These are phyloP conservation scores for Bombus waltoni DNA, from an alignment of 1,140 invertebrate species.

Conservation along the genomic window DNA sequence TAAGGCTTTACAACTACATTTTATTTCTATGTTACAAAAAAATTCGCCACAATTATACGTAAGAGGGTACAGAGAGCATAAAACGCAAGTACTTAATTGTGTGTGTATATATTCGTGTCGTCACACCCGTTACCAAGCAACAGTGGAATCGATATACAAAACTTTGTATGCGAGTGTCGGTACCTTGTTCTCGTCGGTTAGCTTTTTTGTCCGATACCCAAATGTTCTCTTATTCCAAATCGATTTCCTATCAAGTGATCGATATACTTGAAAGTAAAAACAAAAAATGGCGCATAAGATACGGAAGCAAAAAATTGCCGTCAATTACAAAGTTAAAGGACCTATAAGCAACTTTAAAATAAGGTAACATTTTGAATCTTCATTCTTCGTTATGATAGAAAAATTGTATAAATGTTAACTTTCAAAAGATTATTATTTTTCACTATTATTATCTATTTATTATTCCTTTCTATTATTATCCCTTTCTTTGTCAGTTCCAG, in stretches of 20 bases:
- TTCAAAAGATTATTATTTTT: neutral
- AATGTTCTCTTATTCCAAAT: neutral
- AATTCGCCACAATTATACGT: neutral
- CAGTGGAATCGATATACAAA: constrained; percentile 54
- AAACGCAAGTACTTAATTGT: neutral
- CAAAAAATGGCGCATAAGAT: constrained; percentile 25
- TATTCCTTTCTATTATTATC: neutral
- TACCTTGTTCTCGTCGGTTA: neutral
- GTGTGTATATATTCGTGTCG: too few relatives aligned
- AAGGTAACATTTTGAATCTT: constrained; percentile 68
- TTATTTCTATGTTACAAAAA: constrained; percentile 15
- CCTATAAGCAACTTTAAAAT: constrained; percentile 82
- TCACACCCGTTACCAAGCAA: constrained; percentile 41
- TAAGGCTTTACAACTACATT: neutral
- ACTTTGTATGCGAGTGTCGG: neutral
- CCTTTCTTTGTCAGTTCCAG: too few relatives aligned
- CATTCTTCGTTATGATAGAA: neutral
- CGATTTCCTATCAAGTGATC: neutral
- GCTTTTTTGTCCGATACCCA: too few relatives aligned
- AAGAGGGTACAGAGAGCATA: neutral
- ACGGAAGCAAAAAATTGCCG: constrained; percentile 77
- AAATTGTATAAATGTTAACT: neutral
- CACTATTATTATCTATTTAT: neutral
- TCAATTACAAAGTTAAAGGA: constrained; percentile 80
- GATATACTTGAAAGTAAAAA: neutral